Percentiles rank a stretch among this genome's conserved stretches.
These are phyloP conservation scores for Chelidonichthys spinosus DNA, from an alignment of 2,797 vertebrate species.

Conservation along the genomic window DNA sequence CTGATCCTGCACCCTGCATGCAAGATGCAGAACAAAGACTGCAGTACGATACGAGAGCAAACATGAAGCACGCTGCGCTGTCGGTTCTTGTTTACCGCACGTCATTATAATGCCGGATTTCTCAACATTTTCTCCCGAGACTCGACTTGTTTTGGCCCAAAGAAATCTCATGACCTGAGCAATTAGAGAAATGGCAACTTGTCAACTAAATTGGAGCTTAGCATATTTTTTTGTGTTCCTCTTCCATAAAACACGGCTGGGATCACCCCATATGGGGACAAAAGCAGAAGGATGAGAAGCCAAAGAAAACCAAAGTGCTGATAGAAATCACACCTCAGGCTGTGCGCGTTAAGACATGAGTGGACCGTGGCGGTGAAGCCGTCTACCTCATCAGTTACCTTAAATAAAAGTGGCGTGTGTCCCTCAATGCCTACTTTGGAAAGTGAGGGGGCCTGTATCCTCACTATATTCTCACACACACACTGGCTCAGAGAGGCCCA, in stretches of 20 bases:
- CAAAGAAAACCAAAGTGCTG: conserved; percentile 49
- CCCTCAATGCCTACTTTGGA: conserved; percentile 40
- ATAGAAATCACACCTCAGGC: conserved; percentile 51
- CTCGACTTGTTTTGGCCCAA: neutral
- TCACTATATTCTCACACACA: conserved; percentile 60
- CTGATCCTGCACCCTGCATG: conserved; percentile 26
- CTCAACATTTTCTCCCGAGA: conserved; percentile 18
- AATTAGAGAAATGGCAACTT: conserved; percentile 37
- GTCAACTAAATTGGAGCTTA: conserved; percentile 28
- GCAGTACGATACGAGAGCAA: conserved; percentile 30
- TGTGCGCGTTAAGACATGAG: conserved; percentile 24
- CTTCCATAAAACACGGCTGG: neutral
- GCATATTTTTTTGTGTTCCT: conserved; percentile 14
- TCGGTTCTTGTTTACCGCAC: conserved; percentile 15
- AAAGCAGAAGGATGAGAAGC: conserved; percentile 30
- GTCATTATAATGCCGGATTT: conserved; percentile 18
- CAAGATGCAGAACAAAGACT: conserved; percentile 30
- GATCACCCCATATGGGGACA: neutral
- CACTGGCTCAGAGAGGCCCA: conserved; percentile 62
- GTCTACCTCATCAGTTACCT: conserved; percentile 68
- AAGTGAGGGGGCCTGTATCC: conserved; percentile 27
- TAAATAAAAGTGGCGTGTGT: conserved; percentile 64
- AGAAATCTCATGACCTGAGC: conserved; percentile 23
- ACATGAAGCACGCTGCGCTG: conserved; percentile 20
- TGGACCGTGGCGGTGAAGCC: conserved; percentile 40